Conservation (phyloP, 2,797 vertebrate genomes). For the Hyperoplus immaculatus region DNA sequence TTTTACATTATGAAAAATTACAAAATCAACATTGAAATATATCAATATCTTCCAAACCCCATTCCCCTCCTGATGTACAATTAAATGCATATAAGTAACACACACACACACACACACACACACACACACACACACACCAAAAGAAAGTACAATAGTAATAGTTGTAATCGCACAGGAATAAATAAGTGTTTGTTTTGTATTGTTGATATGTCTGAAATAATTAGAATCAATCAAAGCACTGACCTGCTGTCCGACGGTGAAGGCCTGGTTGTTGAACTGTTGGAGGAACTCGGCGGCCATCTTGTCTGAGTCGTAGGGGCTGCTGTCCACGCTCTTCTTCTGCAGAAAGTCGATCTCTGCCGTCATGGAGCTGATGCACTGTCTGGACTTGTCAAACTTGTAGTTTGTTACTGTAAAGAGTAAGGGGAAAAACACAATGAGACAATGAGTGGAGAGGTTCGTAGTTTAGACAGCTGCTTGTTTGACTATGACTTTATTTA, state of each 20-base stretch:
- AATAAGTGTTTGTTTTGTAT: no score
- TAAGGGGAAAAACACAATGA: no score
- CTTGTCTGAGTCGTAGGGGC: slow-evolving; percentile 93
- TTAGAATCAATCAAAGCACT: neutral
- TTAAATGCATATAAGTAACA: no score
- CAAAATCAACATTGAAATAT: no score
- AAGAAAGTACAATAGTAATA: no score
- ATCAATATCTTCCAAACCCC: no score
- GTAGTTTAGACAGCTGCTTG: neutral
- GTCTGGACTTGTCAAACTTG: slow-evolving; percentile 92
- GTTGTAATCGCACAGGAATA: no score
- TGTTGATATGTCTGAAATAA: no score
- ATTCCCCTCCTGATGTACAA: no score
- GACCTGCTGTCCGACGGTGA: slow-evolving; percentile 94
- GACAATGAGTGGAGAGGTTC: neutral
- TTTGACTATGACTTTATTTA: neutral
- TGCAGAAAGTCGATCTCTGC: slow-evolving; percentile 96
- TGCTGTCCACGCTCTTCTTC: slow-evolving; percentile 95
- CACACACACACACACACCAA: no score
- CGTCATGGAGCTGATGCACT: slow-evolving; percentile 92
- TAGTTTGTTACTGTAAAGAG: slow-evolving; percentile 86
- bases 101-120: no score
- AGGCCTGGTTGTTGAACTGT: slow-evolving; percentile 93
- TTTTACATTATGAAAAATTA: no score
- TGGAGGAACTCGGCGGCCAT: slow-evolving; percentile 95